These are phyloP conservation scores for Harpegnathos saltator DNA, from an alignment of 1,140 invertebrate genomes.

Conservation along the genomic window DNA sequence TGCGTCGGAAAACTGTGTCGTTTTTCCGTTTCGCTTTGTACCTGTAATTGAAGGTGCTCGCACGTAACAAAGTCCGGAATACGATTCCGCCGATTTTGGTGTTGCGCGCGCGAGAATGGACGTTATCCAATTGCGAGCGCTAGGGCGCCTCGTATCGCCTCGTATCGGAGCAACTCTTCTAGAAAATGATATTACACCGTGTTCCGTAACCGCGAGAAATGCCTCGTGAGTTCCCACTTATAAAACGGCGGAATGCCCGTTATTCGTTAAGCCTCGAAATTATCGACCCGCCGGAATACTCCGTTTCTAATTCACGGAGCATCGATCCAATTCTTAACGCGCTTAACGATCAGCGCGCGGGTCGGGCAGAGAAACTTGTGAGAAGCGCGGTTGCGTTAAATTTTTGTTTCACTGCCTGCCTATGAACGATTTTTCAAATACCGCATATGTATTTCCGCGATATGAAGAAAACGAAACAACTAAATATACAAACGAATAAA, in stretches of 20 bases:
- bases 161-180: conserved; percentile 55
- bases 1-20: conserved; percentile 53
- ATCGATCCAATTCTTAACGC: not conserved
- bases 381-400: too few relatives aligned
- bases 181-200: conserved; percentile 57
- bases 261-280: not conserved
- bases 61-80: conserved; percentile 59
- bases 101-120: conserved; percentile 51
- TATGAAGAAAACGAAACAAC: too few relatives aligned
- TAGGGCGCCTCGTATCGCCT: conserved; percentile 41
- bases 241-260: conserved; percentile 3
- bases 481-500: too few relatives aligned
- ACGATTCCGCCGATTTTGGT: conserved; percentile 58
- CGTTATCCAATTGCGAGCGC: conserved; percentile 49
- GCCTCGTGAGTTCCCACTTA: conserved; percentile 21
- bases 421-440: too few relatives aligned
- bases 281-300: not conserved
- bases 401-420: too few relatives aligned
- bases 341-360: not conserved
- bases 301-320: not conserved
- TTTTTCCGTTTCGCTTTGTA: conserved; percentile 56
- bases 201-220: conserved; percentile 49
- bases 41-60: conserved; percentile 56
- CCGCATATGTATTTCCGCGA: too few relatives aligned
- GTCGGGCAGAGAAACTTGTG: not conserved